Evolutionary conservation across 1,140 invertebrate species (phyloP).

Genomic region (Diplogasteroides magnus): DNA sequence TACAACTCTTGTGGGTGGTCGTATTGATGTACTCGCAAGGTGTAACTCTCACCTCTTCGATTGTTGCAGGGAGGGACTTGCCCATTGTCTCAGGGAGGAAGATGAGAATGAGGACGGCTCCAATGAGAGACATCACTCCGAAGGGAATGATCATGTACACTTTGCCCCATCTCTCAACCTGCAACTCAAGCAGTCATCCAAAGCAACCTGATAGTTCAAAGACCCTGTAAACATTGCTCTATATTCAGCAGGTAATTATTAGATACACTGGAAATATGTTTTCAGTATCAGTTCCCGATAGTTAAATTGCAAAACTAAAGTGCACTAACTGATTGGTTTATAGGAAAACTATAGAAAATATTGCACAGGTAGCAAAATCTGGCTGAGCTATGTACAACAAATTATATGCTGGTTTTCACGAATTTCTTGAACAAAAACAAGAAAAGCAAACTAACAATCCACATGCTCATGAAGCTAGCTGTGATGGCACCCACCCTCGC

Average conservation of each 20-base stretch:
- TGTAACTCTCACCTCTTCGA: conserved; percentile 32
- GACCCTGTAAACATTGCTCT: not conserved
- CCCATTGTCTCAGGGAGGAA: conserved; percentile 51
- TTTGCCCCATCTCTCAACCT: conserved; percentile 42
- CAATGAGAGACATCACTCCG: conserved; percentile 18
- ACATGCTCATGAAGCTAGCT: conserved; percentile 57
- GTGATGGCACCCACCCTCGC: conserved; percentile 60
- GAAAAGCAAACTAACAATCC: conserved; percentile 34
- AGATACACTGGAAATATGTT: not conserved
- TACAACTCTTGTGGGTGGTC: no score
- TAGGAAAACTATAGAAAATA: not conserved
- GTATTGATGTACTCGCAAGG: no score
- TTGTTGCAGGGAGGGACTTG: conserved; percentile 44
- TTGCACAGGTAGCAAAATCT: not conserved
- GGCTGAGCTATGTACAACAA: not conserved
- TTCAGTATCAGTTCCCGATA: not conserved
- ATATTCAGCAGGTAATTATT: not conserved
- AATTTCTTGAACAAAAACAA: not conserved
- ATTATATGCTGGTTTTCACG: no score
- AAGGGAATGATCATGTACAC: conserved; percentile 46
- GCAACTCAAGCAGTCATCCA: no score
- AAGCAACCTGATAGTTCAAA: not conserved
- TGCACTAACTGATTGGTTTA: not conserved
- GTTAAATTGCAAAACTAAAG: not conserved
- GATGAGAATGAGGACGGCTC: conserved; percentile 42